Base-by-base conservation (phyloP, 1,140 invertebrate genomes). In the Lordiphosa mommai region DNA sequence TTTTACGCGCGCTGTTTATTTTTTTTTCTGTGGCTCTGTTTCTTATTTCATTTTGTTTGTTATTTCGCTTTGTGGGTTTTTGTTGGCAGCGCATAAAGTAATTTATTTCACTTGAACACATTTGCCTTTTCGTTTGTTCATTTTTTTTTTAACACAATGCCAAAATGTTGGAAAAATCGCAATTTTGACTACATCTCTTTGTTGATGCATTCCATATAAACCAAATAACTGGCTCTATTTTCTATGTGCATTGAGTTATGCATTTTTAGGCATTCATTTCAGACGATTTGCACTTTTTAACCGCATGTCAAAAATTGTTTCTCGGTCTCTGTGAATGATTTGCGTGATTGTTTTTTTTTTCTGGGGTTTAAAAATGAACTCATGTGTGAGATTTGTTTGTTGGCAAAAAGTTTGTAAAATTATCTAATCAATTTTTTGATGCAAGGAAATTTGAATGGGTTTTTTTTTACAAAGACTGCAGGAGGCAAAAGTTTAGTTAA, bases 91-190 rank as follows among this genome's bases (percentile, higher is more conserved):
- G 67, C 66, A 82, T 71, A 76, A 72, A 69, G 77, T 84, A 77
- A 84, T 84, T 84, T 84, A 84, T 84, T 84, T 84, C 72, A 84
- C 77, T 84, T 84, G 79, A 84, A 84, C 57, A 69, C 72, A 82
- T 84, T 82, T 72, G 56, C 44, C 52, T 65, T 59, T 73, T 57
- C 55, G 48, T 68, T 80, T 70, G 46, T 61, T 53, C 29, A 67
- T 61, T 64, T 49, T 37, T 27, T 34, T 27, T 47, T 41, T 16
- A n/a, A n/a, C n/a, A 49, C 34, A 27, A 1, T 58, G 30, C 57
- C 32, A 57, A 30, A 55, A 37, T 44, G 20, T 29, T 43, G n/a
- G 27, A 51, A 60, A 47, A 59, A 70, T 48, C 47, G 47, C 5
- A 66, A 72, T 64, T 72, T 60, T 38, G 55, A 40, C 65, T 58